Base-by-base conservation (phyloP, 2,888 invertebrate genomes). In the Leucozona laternaria region DNA sequence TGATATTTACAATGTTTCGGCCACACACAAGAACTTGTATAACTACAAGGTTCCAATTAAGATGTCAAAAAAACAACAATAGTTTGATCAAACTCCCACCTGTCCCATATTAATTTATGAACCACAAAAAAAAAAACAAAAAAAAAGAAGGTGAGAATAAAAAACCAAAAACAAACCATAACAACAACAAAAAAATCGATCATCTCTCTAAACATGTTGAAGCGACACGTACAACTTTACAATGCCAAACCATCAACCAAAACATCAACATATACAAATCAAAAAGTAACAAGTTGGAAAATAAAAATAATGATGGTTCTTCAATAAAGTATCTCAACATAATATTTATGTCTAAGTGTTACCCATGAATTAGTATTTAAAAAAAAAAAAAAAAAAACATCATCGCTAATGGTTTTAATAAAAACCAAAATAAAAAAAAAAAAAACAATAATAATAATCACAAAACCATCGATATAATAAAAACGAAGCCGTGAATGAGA, bases 401-500 rank as follows among this genome's bases (percentile, higher is more conserved):
- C 58, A 78, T 79, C 53, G 68, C 72, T 78, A 79, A 79, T 83
- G 73, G 64, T 50, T 60, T 72, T 34, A 43, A 62, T 62, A 53
- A 62, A 68, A 70, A 34, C 11, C 20, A 53, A 53, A 60, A n/a
- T n/a, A 73, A 22, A 72, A 83, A 70, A 53, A 53, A 53, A 68
- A 53, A 48, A 60, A 8, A 57, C 11, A 71, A 62, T 34, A 79
- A 57, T 20, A 73, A 75, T 53, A 70, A 86, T 82, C 75, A 78
- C 71, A 79, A 73, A 48, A 25, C 73, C 81, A 86, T 86, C 82
- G 86, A 86, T 79, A 86, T 75, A 82, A 82, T 75, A 79, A 78
- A 75, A 86, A 71, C 78, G 62, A 86, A 86, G 75, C 73, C 73
- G 73, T 78, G 85, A 86, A 82, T 82, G 79, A 86, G 86, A 86